Conservation (phyloP, 2,113 vertebrate species). For the Clarias batrachus region DNA sequence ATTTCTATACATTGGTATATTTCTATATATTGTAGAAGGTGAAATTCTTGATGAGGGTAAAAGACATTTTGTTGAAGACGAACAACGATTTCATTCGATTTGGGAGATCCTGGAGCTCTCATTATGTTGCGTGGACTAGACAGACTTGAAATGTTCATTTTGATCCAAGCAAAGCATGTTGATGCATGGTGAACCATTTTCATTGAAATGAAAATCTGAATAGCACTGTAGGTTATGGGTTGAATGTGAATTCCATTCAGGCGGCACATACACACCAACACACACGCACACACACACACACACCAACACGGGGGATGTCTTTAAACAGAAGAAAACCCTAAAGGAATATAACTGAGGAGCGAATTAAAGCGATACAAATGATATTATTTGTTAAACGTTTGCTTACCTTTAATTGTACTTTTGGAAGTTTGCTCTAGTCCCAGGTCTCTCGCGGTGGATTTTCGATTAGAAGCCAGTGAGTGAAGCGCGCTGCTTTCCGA, state of each 20-base stretch:
- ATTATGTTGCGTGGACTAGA: background rate
- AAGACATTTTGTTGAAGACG: too few relatives aligned
- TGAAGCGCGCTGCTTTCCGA: conserved; percentile 59
- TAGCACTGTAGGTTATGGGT: background rate
- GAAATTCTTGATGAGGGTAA: background rate
- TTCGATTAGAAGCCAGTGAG: conserved; percentile 63
- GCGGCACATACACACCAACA: background rate
- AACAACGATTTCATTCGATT: too few relatives aligned
- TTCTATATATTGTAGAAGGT: background rate
- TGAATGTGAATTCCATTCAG: background rate
- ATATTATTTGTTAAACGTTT: background rate
- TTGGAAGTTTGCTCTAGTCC: conserved; percentile 47
- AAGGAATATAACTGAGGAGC: background rate
- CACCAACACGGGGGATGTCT: background rate
- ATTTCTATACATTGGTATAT: background rate
- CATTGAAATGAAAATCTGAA: background rate
- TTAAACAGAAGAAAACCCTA: background rate
- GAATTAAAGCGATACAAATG: too few relatives aligned
- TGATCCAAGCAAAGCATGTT: background rate
- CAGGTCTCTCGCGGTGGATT: conserved; percentile 43
- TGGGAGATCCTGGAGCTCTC: background rate
- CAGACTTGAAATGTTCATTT: background rate
- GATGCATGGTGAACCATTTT: background rate
- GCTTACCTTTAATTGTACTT: conserved; percentile 68
- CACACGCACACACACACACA: too few relatives aligned